Percentiles rank a stretch among this genome's conserved stretches.
Conservation (phyloP, 2,888 invertebrate genomes). For the Papilio demoleus region DNA sequence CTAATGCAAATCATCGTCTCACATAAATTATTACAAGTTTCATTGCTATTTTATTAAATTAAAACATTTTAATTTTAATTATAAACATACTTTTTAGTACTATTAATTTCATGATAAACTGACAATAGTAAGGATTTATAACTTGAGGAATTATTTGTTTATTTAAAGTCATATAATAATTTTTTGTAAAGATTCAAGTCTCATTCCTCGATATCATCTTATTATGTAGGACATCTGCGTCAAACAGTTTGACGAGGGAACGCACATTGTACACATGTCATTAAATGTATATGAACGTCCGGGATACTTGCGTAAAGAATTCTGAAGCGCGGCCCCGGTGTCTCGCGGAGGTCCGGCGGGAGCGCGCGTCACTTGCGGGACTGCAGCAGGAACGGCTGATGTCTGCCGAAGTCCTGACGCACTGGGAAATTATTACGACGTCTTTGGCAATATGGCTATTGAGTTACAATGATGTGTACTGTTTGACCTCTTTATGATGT, state of each 20-base stretch:
- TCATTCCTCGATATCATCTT: no score
- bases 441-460: not conserved
- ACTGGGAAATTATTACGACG: conserved; percentile 5
- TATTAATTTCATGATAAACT: no score
- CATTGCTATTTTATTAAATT: not conserved
- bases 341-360: not conserved
- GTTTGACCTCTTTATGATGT: not conserved
- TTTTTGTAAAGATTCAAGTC: no score
- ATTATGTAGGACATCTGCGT: not conserved
- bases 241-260: not conserved
- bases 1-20: not conserved
- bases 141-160: no score
- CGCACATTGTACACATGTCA: not conserved
- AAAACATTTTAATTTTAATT: not conserved
- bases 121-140: no score
- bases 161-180: no score
- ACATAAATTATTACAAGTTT: not conserved
- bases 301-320: conserved; percentile 1
- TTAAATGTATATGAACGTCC: not conserved
- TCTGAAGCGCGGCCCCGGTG: not conserved
- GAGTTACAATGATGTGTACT: not conserved
- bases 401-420: not conserved
- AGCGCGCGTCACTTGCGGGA: not conserved
- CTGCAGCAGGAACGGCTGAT: not conserved
- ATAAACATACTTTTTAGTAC: not conserved